These are phyloP conservation scores for Dolichotis patagonum DNA, from an alignment of 2,113 vertebrate genomes.

Conservation along the genomic window DNA sequence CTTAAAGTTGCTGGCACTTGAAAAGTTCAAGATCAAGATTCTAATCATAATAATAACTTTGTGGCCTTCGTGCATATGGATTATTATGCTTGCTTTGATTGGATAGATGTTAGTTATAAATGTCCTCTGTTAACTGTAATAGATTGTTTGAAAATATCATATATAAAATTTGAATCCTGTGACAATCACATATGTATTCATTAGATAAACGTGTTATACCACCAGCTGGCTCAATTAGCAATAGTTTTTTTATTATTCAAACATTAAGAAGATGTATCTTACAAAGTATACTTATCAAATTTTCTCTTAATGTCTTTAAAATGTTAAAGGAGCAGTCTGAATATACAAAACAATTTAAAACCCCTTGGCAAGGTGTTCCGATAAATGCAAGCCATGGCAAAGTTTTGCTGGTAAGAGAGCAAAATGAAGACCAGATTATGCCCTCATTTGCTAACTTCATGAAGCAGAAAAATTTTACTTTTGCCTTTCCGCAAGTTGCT, in stretches of 20 bases:
- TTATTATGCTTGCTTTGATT: neutral
- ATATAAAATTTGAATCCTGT: neutral
- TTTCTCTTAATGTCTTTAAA: neutral
- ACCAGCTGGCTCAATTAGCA: neutral
- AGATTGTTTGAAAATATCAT: neutral
- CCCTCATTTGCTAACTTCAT: neutral
- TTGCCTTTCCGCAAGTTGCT: neutral
- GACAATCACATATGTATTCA: neutral
- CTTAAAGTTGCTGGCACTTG: constrained; percentile 5
- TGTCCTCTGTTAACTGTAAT: neutral
- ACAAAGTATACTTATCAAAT: neutral
- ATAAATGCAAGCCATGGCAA: neutral
- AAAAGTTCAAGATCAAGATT: constrained; percentile 36
- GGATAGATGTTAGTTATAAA: constrained; percentile 5
- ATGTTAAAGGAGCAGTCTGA: neutral
- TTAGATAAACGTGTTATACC: neutral
- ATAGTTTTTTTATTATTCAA: neutral
- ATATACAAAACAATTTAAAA: neutral
- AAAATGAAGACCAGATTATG: neutral
- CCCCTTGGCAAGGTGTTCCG: neutral
- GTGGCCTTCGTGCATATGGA: neutral
- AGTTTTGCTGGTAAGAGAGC: neutral
- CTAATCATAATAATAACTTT: neutral
- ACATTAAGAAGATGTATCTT: neutral
- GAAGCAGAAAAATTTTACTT: neutral